phyloP scores from a whole-genome alignment of 1,140 invertebrate genomes.

The Catajapyx aquilonaris region DNA sequence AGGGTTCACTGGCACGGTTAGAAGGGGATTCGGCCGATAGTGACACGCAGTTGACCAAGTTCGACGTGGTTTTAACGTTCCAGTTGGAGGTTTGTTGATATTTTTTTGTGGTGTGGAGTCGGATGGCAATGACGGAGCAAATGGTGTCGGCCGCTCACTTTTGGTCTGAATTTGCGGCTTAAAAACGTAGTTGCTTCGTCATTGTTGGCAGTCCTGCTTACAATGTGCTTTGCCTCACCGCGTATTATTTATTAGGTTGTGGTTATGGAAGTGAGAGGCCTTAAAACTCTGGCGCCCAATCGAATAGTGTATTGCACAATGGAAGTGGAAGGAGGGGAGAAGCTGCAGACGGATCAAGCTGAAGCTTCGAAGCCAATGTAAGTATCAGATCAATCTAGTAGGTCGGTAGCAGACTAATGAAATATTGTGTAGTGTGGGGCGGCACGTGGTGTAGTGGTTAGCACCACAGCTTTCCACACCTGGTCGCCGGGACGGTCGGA shows the following conservation, averaged over 20 bases:
- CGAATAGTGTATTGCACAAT: constrained; percentile 99
- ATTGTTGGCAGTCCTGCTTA: background rate
- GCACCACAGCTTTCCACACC: too few relatives aligned
- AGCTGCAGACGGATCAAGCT: constrained; percentile 96
- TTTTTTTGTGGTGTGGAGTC: too few relatives aligned
- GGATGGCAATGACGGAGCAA: too few relatives aligned
- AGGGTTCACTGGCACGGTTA: constrained; percentile 79
- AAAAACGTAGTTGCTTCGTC: too few relatives aligned
- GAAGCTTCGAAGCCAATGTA: constrained; percentile 96
- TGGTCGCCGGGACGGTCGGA: too few relatives aligned
- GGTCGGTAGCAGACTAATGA: too few relatives aligned
- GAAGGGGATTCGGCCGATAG: constrained; percentile 79
- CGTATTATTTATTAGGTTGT: constrained; percentile 73
- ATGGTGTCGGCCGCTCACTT: too few relatives aligned
- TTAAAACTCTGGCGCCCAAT: constrained; percentile 89
- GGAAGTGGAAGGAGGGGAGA: constrained; percentile 97
- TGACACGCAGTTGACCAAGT: constrained; percentile 77
- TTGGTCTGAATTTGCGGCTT: too few relatives aligned
- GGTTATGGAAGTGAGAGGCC: constrained; percentile 96
- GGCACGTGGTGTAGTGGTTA: too few relatives aligned
- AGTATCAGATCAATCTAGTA: constrained; percentile 25
- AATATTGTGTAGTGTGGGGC: too few relatives aligned
- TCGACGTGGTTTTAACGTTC: constrained; percentile 92
- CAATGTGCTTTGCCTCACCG: too few relatives aligned
- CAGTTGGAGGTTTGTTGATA: constrained; percentile 62